phyloP scores from a whole-genome alignment of 2,888 invertebrate genomes.

The Tenthredo notha region DNA sequence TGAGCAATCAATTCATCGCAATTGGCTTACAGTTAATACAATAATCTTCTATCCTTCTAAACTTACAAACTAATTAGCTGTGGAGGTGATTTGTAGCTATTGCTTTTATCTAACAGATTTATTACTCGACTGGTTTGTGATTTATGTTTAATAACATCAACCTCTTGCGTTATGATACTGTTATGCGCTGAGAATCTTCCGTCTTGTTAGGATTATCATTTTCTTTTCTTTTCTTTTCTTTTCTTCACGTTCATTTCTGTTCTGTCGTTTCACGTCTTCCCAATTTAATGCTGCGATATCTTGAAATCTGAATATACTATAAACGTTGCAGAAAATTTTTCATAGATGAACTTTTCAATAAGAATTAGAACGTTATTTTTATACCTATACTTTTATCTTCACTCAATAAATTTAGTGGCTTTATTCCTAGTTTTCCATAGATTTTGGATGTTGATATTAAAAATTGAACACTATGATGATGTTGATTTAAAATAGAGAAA shows the following conservation, averaged over 20 bases:
- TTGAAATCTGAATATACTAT: background rate
- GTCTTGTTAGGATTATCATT: background rate
- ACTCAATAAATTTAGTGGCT: background rate
- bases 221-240: background rate
- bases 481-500: background rate
- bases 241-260: background rate
- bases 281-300: background rate
- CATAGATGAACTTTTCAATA: background rate
- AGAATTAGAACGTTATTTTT: background rate
- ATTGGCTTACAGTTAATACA: background rate
- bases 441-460: background rate
- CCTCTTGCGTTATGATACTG: background rate
- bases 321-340: background rate
- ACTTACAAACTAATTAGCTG: background rate
- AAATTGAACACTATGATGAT: background rate
- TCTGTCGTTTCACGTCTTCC: slow-evolving; percentile 2
- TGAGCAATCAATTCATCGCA: background rate
- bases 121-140: slow-evolving; percentile 47
- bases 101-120: background rate
- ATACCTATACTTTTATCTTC: background rate
- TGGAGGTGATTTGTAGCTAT: background rate
- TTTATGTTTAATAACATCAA: background rate
- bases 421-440: background rate
- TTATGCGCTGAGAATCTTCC: background rate
- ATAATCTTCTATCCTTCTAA: background rate